Evolutionary conservation across 1,140 invertebrate species (phyloP).

Genomic region (Saccostrea echinata): DNA sequence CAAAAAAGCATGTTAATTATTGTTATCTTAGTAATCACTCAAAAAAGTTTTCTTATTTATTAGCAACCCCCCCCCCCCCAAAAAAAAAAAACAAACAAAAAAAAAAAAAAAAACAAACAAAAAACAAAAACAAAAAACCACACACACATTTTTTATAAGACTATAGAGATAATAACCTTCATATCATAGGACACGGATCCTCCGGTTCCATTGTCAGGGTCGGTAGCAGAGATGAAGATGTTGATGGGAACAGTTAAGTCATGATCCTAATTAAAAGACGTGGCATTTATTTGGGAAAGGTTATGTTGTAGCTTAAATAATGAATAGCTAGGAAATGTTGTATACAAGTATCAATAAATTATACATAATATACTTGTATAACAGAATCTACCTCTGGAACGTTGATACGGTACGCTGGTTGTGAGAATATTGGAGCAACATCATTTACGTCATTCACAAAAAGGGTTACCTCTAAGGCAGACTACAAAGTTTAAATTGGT

Average conservation of each 20-base stretch:
- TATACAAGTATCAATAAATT: not conserved
- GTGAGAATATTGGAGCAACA: not conserved
- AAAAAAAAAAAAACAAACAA: too few species aligned
- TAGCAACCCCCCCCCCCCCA: too few species aligned
- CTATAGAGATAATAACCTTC: not conserved
- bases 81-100: too few species aligned
- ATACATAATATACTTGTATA: not conserved
- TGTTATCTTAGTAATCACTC: not conserved
- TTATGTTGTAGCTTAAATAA: not conserved
- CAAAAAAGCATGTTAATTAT: not conserved
- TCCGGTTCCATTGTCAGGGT: not conserved
- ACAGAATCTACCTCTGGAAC: not conserved
- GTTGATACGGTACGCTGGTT: not conserved
- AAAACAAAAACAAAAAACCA: too few species aligned
- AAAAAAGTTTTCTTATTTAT: not conserved
- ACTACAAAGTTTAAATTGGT: not conserved
- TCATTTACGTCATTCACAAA: constrained; percentile 2
- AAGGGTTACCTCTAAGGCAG: not conserved
- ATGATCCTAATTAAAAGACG: not conserved
- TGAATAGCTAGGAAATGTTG: not conserved
- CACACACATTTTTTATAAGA: not conserved
- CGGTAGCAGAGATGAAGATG: not conserved
- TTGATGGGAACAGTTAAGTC: not conserved
- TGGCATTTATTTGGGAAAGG: not conserved
- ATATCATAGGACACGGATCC: not conserved